Evolutionary conservation across 2,888 invertebrate genomes (phyloP).

Genomic region (Incurvaria masculella): DNA sequence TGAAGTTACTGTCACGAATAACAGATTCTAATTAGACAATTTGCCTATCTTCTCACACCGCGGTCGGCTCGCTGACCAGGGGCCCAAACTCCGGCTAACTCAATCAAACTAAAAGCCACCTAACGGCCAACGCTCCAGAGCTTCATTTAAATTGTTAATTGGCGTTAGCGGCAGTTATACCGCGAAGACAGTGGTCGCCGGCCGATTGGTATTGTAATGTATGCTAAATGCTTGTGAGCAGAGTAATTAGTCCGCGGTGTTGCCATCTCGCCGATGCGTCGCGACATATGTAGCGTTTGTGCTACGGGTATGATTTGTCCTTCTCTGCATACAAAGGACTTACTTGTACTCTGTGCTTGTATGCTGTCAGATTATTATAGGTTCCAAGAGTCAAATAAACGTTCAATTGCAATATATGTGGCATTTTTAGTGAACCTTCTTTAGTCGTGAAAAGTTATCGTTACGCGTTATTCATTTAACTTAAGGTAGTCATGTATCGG

Average conservation of each 20-base stretch:
- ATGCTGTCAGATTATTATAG: too few relatives aligned
- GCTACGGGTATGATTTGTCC: too few relatives aligned
- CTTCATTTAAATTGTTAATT: neutral
- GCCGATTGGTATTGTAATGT: slow-evolving; percentile 47
- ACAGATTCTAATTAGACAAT: slow-evolving; percentile 44
- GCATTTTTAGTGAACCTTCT: too few relatives aligned
- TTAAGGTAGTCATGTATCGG: too few relatives aligned
- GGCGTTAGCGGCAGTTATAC: slow-evolving; percentile 23
- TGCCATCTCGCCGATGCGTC: slow-evolving; percentile 21
- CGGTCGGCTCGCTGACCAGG: slow-evolving; percentile 6
- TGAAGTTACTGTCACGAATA: slow-evolving; percentile 26
- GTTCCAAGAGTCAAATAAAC: too few relatives aligned
- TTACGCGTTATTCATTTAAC: too few relatives aligned
- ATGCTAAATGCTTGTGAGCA: slow-evolving; percentile 42
- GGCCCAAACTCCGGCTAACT: slow-evolving; percentile 3
- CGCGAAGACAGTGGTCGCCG: slow-evolving; percentile 33
- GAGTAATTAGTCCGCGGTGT: slow-evolving; percentile 35
- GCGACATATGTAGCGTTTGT: too few relatives aligned
- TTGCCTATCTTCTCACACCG: slow-evolving; percentile 33
- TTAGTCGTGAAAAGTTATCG: too few relatives aligned
- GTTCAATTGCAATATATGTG: too few relatives aligned
- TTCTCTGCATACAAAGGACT: too few relatives aligned
- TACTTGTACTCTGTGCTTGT: too few relatives aligned
- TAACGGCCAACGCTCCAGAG: neutral
- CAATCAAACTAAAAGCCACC: slow-evolving; percentile 1